A percentile compares a stretch with the other conserved stretches of the same genome.
phyloP scores from a whole-genome alignment of 2,113 vertebrate species.

The Saguinus midas region DNA sequence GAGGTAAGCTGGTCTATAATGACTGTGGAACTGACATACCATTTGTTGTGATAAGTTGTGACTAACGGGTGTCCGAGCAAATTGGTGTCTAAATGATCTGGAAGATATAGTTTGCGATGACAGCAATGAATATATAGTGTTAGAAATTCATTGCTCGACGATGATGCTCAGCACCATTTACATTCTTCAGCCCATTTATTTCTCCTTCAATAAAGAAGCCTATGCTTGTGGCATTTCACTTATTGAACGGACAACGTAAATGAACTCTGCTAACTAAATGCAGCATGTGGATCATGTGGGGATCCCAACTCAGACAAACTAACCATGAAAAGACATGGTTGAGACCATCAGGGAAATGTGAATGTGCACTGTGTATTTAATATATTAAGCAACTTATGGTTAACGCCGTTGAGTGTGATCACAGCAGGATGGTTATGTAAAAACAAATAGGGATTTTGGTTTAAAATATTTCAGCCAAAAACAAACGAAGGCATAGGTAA shows the following conservation, averaged over 20 bases:
- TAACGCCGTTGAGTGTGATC: background rate
- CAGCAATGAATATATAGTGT: constrained; percentile 3
- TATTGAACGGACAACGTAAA: background rate
- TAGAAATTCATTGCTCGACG: constrained; percentile 11
- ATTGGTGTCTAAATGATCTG: constrained; percentile 33
- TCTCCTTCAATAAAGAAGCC: background rate
- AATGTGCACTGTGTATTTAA: background rate
- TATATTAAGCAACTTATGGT: background rate
- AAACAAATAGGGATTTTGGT: background rate
- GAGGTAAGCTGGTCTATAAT: constrained; percentile 34
- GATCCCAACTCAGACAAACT: background rate
- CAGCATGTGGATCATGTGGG: rapidly evolving
- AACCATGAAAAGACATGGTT: background rate
- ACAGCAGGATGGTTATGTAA: background rate
- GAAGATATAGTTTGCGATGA: background rate
- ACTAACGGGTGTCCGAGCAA: background rate
- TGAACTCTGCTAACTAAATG: background rate
- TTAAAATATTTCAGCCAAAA: background rate
- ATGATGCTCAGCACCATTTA: background rate
- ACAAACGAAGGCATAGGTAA: background rate
- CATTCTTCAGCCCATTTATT: constrained; percentile 12
- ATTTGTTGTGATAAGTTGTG: constrained; percentile 55
- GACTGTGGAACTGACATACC: background rate
- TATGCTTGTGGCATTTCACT: rapidly evolving
- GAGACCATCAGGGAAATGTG: background rate